phyloP scores from a whole-genome alignment of 2,797 vertebrate species.

The Enteromius anoplus region DNA sequence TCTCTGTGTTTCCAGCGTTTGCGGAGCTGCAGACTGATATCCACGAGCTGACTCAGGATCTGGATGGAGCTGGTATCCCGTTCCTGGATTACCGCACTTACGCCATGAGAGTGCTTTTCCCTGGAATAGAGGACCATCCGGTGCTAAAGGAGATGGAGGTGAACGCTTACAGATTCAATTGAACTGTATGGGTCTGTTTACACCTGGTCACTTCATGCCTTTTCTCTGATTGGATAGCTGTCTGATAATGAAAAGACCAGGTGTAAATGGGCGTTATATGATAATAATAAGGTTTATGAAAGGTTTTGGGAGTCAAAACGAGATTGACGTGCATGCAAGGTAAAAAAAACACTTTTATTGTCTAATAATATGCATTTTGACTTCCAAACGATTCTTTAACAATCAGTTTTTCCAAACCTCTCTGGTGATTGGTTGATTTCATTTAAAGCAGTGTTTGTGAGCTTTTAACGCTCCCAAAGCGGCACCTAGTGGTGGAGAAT shows the following conservation, averaged over 20 bases:
- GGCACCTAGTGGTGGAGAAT: too few relatives aligned
- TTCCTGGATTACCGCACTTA: slow-evolving; percentile 98
- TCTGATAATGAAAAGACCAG: neutral
- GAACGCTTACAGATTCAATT: neutral
- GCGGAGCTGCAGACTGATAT: slow-evolving; percentile 98
- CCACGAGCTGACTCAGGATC: slow-evolving; percentile 94
- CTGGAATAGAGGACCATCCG: slow-evolving; percentile 96
- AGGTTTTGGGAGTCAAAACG: too few relatives aligned
- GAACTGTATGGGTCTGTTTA: neutral
- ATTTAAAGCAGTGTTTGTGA: too few relatives aligned
- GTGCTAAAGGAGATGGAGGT: slow-evolving; percentile 99
- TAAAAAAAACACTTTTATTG: too few relatives aligned
- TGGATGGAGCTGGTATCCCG: slow-evolving; percentile 95
- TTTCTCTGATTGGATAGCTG: neutral
- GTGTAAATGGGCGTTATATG: neutral
- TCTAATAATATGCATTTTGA: too few relatives aligned
- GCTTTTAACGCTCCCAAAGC: too few relatives aligned
- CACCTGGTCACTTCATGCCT: neutral
- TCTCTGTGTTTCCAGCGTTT: slow-evolving; percentile 80
- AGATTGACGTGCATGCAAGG: too few relatives aligned
- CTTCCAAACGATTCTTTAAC: too few relatives aligned
- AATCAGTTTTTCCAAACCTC: too few relatives aligned
- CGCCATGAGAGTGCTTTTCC: slow-evolving; percentile 97
- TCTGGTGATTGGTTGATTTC: too few relatives aligned
- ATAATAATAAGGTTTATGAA: too few relatives aligned